These are phyloP conservation scores for Xiphophorus maculatus DNA, from an alignment of 2,113 vertebrate genomes.

Conservation along the genomic window DNA sequence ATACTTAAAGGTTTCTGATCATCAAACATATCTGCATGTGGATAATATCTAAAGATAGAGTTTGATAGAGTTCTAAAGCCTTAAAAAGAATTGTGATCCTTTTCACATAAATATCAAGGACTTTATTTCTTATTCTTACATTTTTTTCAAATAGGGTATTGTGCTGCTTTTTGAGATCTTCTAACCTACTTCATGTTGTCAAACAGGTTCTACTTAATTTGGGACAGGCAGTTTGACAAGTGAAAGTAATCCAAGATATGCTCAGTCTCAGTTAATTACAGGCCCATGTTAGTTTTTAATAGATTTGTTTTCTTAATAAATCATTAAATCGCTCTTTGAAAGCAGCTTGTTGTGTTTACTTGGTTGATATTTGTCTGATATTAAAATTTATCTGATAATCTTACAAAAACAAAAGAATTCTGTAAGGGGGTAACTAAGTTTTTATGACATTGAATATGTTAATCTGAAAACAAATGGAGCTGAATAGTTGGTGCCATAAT, in stretches of 20 bases:
- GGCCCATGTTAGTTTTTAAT: background rate
- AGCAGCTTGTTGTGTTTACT: background rate
- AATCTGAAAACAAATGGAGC: background rate
- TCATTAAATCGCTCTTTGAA: background rate
- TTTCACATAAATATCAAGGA: background rate
- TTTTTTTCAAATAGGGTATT: background rate
- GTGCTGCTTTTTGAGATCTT: background rate
- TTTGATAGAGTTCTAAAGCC: background rate
- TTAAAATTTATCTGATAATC: background rate
- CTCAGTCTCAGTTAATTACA: no score
- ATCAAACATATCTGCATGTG: background rate
- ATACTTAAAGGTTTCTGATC: background rate
- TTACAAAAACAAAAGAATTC: background rate
- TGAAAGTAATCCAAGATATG: no score
- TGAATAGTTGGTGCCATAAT: background rate
- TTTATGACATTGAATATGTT: background rate
- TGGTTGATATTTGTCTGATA: background rate
- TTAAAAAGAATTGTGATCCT: background rate
- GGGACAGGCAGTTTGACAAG: no score
- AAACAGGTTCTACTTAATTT: background rate
- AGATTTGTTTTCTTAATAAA: background rate
- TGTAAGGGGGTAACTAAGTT: background rate
- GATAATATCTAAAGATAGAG: background rate
- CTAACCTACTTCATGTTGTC: background rate
- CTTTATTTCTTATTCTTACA: background rate